Evolutionary conservation across 2,888 invertebrate genomes (phyloP).

Genomic region (Macaria notata): DNA sequence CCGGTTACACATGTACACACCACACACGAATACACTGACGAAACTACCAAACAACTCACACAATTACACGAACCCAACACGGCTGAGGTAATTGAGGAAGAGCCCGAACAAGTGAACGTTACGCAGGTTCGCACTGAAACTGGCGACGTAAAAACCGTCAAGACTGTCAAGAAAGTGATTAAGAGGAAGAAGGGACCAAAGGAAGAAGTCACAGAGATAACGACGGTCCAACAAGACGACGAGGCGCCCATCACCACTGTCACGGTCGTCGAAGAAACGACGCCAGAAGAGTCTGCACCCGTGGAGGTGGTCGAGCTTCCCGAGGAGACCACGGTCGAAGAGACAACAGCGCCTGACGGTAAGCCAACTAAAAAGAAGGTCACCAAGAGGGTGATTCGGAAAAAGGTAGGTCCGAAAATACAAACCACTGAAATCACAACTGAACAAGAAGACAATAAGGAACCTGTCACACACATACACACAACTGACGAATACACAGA

Average conservation of each 20-base stretch:
- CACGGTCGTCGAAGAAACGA: conserved; percentile 16
- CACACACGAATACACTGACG: conserved; percentile 15
- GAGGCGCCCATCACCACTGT: conserved; percentile 27
- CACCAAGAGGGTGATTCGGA: no score
- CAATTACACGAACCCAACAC: conserved; percentile 32
- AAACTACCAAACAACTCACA: conserved; percentile 12
- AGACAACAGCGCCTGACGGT: no score
- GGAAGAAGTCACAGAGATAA: conserved; percentile 38
- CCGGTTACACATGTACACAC: conserved; percentile 41
- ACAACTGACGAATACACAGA: not conserved
- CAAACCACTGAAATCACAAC: conserved; percentile 44
- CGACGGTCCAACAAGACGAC: conserved; percentile 31
- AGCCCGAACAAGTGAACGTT: conserved; percentile 36
- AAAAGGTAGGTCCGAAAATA: conserved; percentile 31
- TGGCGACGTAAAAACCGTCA: conserved; percentile 36
- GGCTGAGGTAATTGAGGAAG: conserved; percentile 39
- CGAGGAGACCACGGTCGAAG: no score
- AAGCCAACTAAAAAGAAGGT: no score
- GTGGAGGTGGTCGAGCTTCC: no score
- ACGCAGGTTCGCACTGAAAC: conserved; percentile 36
- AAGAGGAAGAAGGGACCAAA: conserved; percentile 36
- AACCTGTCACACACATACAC: not conserved
- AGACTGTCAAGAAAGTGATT: conserved; percentile 43
- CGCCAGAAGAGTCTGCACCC: no score
- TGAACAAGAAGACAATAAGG: no score